A percentile compares a stretch with the other conserved stretches of the same genome.
Evolutionary conservation across 2,888 invertebrate genomes (phyloP).

Genomic region (Bellardia pandia): DNA sequence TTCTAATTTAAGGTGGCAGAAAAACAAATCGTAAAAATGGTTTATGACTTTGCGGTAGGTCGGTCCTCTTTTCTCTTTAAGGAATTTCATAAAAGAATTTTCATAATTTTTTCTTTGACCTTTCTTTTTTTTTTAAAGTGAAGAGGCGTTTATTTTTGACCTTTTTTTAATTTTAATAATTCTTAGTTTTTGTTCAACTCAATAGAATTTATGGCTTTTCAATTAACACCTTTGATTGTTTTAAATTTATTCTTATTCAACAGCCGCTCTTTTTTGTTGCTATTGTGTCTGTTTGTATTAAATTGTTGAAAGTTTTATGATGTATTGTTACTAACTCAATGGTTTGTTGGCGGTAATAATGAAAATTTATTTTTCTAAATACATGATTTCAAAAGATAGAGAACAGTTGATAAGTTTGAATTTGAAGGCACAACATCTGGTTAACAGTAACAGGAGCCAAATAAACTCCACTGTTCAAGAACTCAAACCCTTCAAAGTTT

Average conservation of each 20-base stretch:
- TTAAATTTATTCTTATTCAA: neutral
- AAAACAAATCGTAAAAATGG: constrained; percentile 70
- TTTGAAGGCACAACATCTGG: too few species aligned
- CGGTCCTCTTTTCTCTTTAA: constrained; percentile 10
- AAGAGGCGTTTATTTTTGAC: constrained; percentile 65
- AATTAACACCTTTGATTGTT: constrained; percentile 72
- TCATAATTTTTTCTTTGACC: constrained; percentile 47
- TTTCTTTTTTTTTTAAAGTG: constrained; percentile 31
- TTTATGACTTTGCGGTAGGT: constrained; percentile 71
- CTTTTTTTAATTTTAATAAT: constrained; percentile 60
- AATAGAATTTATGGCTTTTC: constrained; percentile 70
- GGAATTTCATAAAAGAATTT: constrained; percentile 50
- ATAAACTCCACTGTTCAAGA: too few species aligned
- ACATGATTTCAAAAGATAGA: constrained; percentile 23
- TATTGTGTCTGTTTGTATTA: constrained; percentile 37
- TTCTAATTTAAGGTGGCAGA: constrained; percentile 55
- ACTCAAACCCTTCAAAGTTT: too few species aligned
- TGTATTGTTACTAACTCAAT: constrained; percentile 53
- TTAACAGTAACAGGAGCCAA: too few species aligned
- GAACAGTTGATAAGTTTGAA: neutral
- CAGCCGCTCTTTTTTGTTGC: constrained; percentile 13
- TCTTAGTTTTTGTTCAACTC: constrained; percentile 24
- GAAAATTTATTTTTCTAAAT: constrained; percentile 66
- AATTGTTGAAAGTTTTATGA: constrained; percentile 58
- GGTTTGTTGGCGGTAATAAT: constrained; percentile 55